phyloP scores from a whole-genome alignment of 1,140 invertebrate species.

The Triops cancriformis region DNA sequence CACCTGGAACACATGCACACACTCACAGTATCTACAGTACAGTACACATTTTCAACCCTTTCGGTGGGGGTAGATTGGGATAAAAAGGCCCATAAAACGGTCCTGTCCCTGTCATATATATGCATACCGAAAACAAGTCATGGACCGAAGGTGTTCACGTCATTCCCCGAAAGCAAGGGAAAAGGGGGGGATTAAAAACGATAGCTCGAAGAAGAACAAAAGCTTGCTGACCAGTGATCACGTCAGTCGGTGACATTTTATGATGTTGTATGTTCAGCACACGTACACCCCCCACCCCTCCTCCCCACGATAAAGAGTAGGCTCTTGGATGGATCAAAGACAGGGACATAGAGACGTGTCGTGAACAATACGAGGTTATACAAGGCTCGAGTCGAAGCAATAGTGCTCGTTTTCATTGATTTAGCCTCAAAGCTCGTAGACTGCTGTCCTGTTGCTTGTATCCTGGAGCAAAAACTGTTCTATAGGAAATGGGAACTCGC shows the following conservation, averaged over 20 bases:
- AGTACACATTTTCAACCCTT: not conserved
- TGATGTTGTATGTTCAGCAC: no score
- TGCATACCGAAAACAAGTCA: not conserved
- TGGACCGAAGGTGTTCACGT: not conserved
- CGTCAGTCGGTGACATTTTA: no score
- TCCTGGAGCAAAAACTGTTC: not conserved
- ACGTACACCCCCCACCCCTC: no score
- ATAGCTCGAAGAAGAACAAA: not conserved
- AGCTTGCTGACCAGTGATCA: not conserved
- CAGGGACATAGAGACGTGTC: no score
- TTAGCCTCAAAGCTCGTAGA: not conserved
- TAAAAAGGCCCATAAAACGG: not conserved
- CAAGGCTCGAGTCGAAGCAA: not conserved
- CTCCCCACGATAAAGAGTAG: no score
- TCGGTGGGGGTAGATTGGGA: not conserved
- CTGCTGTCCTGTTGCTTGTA: slow-evolving; percentile 3
- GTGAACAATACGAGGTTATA: not conserved
- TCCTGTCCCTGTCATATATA: not conserved
- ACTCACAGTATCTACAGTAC: not conserved
- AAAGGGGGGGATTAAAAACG: not conserved
- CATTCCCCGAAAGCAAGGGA: not conserved
- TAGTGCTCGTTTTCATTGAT: not conserved
- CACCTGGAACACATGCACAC: not conserved
- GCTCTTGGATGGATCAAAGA: no score
- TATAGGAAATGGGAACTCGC: no score